phyloP scores from a whole-genome alignment of 1,140 invertebrate genomes.

The Drosophila nasuta region DNA sequence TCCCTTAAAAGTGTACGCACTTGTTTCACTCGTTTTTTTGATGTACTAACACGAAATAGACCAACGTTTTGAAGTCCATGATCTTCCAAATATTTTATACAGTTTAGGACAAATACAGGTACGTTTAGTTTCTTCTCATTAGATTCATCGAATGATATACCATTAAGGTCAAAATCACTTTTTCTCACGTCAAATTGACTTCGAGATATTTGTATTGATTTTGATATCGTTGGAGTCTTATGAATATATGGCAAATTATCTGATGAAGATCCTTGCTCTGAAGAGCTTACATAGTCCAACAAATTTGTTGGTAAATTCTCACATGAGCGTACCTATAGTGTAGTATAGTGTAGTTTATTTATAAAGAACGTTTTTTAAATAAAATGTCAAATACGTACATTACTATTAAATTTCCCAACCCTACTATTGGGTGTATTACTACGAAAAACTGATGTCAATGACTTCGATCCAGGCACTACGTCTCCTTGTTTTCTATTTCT shows the following conservation, averaged over 20 bases:
- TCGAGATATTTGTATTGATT: conserved; percentile 53
- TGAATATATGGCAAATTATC: conserved; percentile 36
- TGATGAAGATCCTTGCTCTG: background rate
- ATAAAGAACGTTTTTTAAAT: background rate
- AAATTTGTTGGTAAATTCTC: conserved; percentile 71
- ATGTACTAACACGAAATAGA: conserved; percentile 95
- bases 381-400: conserved; percentile 44
- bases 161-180: conserved; percentile 85
- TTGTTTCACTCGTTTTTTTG: conserved; percentile 95
- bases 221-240: conserved; percentile 39
- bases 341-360: background rate
- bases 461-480: conserved; percentile 55
- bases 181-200: conserved; percentile 86
- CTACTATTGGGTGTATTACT: conserved; percentile 29
- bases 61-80: conserved; percentile 93
- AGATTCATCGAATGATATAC: conserved; percentile 12
- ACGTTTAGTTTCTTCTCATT: conserved; percentile 85
- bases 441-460: conserved; percentile 67
- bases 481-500: conserved; percentile 87
- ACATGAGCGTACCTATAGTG: conserved; percentile 68
- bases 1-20: conserved; percentile 85
- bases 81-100: conserved; percentile 92
- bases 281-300: conserved; percentile 21
- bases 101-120: conserved; percentile 91
- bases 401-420: conserved; percentile 60